phyloP scores from a whole-genome alignment of 2,797 vertebrate species.

The Hirundo rustica region DNA sequence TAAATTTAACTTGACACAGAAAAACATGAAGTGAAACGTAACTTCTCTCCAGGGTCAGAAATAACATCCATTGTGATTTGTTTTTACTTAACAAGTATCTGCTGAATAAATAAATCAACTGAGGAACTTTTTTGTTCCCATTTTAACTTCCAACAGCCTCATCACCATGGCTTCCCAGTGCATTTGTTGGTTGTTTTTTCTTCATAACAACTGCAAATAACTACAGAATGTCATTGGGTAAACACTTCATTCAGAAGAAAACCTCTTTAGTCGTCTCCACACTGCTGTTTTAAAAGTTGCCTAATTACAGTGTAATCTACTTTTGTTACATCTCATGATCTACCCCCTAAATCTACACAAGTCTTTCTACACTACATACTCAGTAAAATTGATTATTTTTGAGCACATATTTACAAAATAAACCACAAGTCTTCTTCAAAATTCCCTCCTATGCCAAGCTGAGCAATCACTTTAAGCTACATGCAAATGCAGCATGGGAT shows the following conservation, averaged over 20 bases:
- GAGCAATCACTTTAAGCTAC: neutral
- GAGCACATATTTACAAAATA: neutral
- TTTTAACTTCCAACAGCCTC: slow-evolving; percentile 9
- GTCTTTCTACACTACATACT: neutral
- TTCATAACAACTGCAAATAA: neutral
- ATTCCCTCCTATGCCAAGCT: neutral
- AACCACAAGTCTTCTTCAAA: neutral
- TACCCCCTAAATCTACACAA: neutral
- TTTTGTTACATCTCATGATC: neutral
- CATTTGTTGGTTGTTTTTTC: neutral
- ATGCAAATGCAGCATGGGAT: neutral
- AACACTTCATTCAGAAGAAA: neutral
- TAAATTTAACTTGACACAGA: neutral
- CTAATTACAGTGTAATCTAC: neutral
- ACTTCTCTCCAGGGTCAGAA: neutral
- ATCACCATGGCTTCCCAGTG: neutral
- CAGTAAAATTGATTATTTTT: neutral
- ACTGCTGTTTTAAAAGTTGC: neutral
- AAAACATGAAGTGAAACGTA: neutral
- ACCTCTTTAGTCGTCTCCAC: neutral
- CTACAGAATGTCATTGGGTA: neutral
- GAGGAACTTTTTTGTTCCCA: slow-evolving; percentile 35
- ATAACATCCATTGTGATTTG: neutral
- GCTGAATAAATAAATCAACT: slow-evolving; percentile 31
- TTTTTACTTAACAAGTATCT: neutral